Evolutionary conservation across 2,797 vertebrate species (phyloP).

Genomic region (Toxotes lorentzi): DNA sequence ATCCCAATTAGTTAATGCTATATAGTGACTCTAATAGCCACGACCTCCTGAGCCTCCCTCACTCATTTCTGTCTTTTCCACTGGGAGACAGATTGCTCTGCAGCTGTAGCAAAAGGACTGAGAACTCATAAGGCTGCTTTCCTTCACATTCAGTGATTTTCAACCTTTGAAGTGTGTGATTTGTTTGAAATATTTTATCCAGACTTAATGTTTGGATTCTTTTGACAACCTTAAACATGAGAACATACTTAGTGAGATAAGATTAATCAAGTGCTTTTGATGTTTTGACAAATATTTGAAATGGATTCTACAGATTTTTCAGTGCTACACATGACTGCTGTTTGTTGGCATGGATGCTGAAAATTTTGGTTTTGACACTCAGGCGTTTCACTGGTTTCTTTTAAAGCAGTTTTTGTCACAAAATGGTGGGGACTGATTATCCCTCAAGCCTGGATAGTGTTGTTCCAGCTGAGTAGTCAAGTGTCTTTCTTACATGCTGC

Average conservation of each 20-base stretch:
- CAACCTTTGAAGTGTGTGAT: constrained; percentile 22
- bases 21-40: constrained; percentile 49
- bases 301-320: constrained; percentile 7
- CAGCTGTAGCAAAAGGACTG: constrained; percentile 5
- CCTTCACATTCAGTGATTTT: constrained; percentile 38
- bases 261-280: constrained; percentile 10
- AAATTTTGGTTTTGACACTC: constrained; percentile 26
- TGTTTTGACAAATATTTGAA: constrained; percentile 32
- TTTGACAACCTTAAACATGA: constrained; percentile 22
- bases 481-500: constrained; percentile 62
- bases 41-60: constrained; percentile 45
- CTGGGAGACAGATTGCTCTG: constrained; percentile 40
- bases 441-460: constrained; percentile 56
- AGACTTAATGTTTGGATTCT: constrained; percentile 26
- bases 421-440: constrained; percentile 68
- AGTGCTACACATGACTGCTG: constrained; percentile 17
- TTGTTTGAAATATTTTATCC: constrained; percentile 32
- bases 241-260: background rate
- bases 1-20: constrained; percentile 62
- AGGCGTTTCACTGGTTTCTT: constrained; percentile 41
- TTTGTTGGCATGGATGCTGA: constrained; percentile 42
- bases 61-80: constrained; percentile 46
- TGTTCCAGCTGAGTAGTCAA: constrained; percentile 78
- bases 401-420: constrained; percentile 56
- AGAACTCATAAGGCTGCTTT: constrained; percentile 26